Evolutionary conservation across 2,888 invertebrate genomes (phyloP), one percentile per base, ranked within the genome.

Genomic region (Bedellia somnulentella): DNA sequence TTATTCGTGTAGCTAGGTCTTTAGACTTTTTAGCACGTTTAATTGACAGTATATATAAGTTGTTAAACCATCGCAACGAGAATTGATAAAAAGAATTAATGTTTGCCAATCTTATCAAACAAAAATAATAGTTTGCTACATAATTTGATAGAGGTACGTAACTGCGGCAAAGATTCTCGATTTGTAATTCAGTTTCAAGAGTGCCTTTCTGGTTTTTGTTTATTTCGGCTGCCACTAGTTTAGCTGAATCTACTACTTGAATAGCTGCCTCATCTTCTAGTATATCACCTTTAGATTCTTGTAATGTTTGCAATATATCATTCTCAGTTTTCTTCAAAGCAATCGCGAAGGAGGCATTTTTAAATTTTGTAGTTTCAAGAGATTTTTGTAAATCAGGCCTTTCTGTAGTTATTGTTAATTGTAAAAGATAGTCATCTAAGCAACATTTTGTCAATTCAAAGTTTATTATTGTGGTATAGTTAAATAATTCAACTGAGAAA

Each of bases 81-180:
- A 88, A 93, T 57, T 91, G 91, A 59, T 92, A 93, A 90, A 92
- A 91, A 5, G 89, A 89, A 61, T 92, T 89, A 17, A 93, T 85
- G 49, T 86, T 88, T 8, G 89, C 87, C 40, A 92, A 64, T 63
- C 91, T 89, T 1, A 87, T 86, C 15, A 91, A 82, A 42, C 89
- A 89, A 52, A 90, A 90, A 57, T 90, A 92, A 25, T 92, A 64
- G 23, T 86, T 81, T 5, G 91, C 84, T 8, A 89, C 87, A 63
- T 90, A 87, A 34, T 83, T 83, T 5, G 91, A 88, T 27, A 92
- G 86, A 4, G 87, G 85, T 43, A 81, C 76, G 52, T 91, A 91
- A 31, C 84, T 85, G 39, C 78, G 73, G 33, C 91, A 79, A 39
- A 88, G 89, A 29, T 80, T 78, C 51, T 91, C 89, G 38, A 92